Conservation (phyloP, 2,113 vertebrate species). For the Ceuthmochares aereus region DNA sequence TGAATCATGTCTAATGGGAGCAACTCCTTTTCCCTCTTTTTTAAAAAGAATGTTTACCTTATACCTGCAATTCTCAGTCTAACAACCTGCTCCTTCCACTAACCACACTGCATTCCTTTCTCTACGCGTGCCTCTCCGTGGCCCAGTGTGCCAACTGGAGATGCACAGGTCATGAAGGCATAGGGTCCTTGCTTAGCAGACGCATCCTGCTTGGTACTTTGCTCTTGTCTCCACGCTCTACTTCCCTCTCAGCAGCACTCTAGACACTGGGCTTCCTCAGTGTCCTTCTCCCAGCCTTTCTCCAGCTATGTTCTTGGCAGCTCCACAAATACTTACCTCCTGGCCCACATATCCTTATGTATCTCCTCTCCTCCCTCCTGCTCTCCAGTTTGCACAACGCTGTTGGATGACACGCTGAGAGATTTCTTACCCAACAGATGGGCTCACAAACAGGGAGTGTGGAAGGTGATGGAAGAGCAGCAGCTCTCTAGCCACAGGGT, state of each 20-base stretch:
- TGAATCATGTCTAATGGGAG: not conserved
- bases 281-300: not conserved
- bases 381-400: not conserved
- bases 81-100: not conserved
- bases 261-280: not conserved
- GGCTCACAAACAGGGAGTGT: slow-evolving; percentile 18
- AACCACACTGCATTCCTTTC: not conserved
- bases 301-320: not conserved
- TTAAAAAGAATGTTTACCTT: not conserved
- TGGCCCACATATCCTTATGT: not conserved
- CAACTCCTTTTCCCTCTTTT: not conserved
- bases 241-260: not conserved
- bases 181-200: not conserved
- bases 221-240: not conserved
- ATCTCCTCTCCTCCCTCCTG: not conserved
- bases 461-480: slow-evolving; percentile 8
- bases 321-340: not conserved
- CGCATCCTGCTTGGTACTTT: not conserved
- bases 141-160: not conserved
- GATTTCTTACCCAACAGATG: slow-evolving; percentile 13
- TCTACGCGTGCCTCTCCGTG: not conserved
- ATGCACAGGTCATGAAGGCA: not conserved
- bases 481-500: not conserved
- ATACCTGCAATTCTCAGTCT: not conserved
- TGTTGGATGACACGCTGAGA: not conserved